Conservation (phyloP, 1,140 invertebrate species). For the Melitaea cinxia region DNA sequence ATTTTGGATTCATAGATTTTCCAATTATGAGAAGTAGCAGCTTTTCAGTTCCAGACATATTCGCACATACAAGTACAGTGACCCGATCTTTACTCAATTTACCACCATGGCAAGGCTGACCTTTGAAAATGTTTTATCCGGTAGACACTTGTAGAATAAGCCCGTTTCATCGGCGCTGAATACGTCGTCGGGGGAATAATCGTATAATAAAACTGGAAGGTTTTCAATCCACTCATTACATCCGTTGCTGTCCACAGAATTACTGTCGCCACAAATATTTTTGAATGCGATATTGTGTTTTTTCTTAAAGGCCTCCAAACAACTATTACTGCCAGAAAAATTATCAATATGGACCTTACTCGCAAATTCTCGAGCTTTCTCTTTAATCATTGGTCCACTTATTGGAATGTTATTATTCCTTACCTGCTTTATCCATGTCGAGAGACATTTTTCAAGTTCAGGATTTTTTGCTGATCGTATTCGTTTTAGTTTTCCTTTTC, state of each 20-base stretch:
- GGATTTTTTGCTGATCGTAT: too few species aligned
- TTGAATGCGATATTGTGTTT: conserved; percentile 34
- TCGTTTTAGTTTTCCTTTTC: too few species aligned
- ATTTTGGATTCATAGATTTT: conserved; percentile 20
- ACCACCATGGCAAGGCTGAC: conserved; percentile 32
- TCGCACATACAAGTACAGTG: conserved; percentile 30
- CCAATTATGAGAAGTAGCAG: conserved; percentile 22
- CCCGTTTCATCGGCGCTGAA: conserved; percentile 31
- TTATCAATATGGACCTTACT: conserved; percentile 30
- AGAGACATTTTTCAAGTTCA: too few species aligned
- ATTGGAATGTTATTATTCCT: conserved; percentile 36
- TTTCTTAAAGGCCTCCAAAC: conserved; percentile 39
- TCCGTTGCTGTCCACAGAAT: conserved; percentile 14
- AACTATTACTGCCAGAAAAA: conserved; percentile 43
- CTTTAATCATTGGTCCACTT: conserved; percentile 38
- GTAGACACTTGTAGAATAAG: conserved; percentile 39
- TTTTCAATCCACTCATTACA: conserved; percentile 22
- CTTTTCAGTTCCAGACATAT: conserved; percentile 34
- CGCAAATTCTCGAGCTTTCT: conserved; percentile 37
- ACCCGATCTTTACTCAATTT: conserved; percentile 35
- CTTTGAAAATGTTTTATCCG: conserved; percentile 37
- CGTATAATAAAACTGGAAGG: conserved; percentile 18
- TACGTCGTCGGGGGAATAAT: conserved; percentile 23
- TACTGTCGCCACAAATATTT: conserved; percentile 24
- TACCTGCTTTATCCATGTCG: conserved; percentile 35